phyloP scores from a whole-genome alignment of 1,140 invertebrate genomes.

The Tyrophagus putrescentiae region DNA sequence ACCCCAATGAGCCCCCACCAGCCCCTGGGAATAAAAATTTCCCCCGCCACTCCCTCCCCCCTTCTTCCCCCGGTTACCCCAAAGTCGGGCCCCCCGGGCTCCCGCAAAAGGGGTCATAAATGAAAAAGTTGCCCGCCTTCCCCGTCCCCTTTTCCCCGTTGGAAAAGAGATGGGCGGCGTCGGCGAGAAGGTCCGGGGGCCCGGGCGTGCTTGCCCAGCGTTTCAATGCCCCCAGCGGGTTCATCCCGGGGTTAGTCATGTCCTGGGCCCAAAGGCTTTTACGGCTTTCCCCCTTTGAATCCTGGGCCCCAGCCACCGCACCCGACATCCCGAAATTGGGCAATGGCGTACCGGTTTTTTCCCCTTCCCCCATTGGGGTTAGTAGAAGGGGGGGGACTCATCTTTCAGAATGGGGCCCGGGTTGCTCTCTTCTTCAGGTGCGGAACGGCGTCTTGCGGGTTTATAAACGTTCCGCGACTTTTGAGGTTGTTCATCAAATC shows the following conservation, averaged over 20 bases:
- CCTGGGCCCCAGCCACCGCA: conserved; percentile 87
- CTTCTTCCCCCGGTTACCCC: conserved; percentile 67
- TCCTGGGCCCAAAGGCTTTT: conserved; percentile 90
- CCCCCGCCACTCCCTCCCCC: conserved; percentile 57
- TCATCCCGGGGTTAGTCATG: conserved; percentile 93
- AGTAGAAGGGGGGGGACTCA: conserved; percentile 85
- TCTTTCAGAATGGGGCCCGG: conserved; percentile 91
- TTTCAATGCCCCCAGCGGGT: conserved; percentile 47
- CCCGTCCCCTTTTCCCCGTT: conserved; percentile 56
- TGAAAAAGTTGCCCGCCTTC: conserved; percentile 74
- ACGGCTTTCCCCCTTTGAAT: conserved; percentile 71
- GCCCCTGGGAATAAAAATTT: conserved; percentile 68
- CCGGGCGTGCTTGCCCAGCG: conserved; percentile 44
- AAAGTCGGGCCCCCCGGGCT: conserved; percentile 67
- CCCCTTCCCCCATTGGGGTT: conserved; percentile 72
- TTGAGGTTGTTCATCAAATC: conserved; percentile 87
- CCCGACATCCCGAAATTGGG: conserved; percentile 98
- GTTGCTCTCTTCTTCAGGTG: conserved; percentile 65
- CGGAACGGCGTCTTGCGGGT: conserved; percentile 82
- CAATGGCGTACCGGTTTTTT: conserved; percentile 94
- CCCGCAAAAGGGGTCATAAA: conserved; percentile 80
- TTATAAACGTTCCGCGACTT: conserved; percentile 74
- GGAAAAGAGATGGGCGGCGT: conserved; percentile 82
- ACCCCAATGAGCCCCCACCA: conserved; percentile 44
- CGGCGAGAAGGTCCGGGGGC: conserved; percentile 85